These are phyloP conservation scores for Reticulitermes lucifugus DNA, from an alignment of 2,888 invertebrate genomes.

Conservation along the genomic window DNA sequence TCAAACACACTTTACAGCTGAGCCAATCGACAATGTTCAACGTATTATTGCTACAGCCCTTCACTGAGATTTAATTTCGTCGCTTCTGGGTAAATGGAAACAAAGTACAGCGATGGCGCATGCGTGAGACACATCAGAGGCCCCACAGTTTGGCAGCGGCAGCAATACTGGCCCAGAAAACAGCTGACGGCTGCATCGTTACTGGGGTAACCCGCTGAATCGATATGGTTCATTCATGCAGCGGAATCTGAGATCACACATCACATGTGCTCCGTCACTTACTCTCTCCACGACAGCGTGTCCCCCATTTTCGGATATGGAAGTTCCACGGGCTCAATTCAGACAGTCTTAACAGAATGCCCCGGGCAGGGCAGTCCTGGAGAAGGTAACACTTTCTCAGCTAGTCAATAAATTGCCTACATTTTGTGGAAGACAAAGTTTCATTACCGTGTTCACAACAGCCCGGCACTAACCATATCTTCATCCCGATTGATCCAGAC, in stretches of 20 bases:
- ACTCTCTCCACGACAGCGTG: background rate
- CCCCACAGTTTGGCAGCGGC: background rate
- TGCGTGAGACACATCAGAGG: background rate
- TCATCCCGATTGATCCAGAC: too few relatives aligned
- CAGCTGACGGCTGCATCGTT: slow-evolving; percentile 20
- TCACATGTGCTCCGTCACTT: background rate
- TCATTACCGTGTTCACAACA: too few relatives aligned
- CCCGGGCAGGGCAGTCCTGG: too few relatives aligned
- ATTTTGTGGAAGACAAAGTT: too few relatives aligned
- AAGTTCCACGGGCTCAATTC: background rate
- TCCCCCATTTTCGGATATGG: background rate
- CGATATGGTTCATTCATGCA: slow-evolving; percentile 24
- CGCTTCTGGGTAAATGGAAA: background rate
- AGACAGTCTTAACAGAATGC: too few relatives aligned
- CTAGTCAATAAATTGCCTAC: too few relatives aligned
- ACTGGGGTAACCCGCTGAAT: background rate
- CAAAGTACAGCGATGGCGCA: background rate
- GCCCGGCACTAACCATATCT: too few relatives aligned
- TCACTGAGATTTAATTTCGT: too few relatives aligned
- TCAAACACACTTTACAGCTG: too few relatives aligned
- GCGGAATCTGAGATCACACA: background rate
- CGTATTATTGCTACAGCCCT: too few relatives aligned
- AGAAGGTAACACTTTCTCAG: too few relatives aligned
- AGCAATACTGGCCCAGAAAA: background rate
- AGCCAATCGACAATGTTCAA: too few relatives aligned